A percentile compares a stretch with the other conserved stretches of the same genome.
Evolutionary conservation across 2,888 invertebrate genomes (phyloP).

Genomic region (Hydropsyche betteni): DNA sequence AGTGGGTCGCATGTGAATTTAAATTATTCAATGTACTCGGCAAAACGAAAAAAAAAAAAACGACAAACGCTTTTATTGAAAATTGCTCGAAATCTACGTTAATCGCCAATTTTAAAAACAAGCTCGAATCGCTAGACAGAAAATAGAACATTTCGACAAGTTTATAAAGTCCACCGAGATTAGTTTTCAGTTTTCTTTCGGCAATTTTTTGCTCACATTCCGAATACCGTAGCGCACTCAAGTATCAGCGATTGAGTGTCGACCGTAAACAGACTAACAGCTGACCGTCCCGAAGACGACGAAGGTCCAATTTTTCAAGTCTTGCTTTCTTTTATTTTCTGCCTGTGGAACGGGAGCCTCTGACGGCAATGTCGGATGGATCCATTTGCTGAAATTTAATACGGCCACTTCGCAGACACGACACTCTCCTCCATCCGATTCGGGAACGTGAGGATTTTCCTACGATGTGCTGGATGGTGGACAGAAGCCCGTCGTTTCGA

Average conservation of each 20-base stretch:
- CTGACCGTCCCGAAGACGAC: slow-evolving; percentile 22
- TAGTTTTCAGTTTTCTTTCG: not conserved
- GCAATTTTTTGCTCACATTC: not conserved
- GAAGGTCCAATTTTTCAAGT: slow-evolving; percentile 19
- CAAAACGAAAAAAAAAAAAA: too few relatives aligned
- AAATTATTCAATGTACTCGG: too few relatives aligned
- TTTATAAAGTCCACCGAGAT: not conserved
- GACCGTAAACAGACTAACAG: slow-evolving; percentile 16
- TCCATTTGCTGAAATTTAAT: slow-evolving; percentile 45
- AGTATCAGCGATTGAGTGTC: slow-evolving; percentile 12
- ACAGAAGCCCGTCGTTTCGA: too few relatives aligned
- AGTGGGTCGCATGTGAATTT: too few relatives aligned
- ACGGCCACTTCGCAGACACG: slow-evolving; percentile 24
- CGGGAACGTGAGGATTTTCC: too few relatives aligned
- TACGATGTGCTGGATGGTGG: too few relatives aligned
- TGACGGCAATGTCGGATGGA: slow-evolving; percentile 18
- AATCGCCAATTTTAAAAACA: too few relatives aligned
- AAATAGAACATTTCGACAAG: too few relatives aligned
- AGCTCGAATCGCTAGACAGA: too few relatives aligned
- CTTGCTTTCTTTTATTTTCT: slow-evolving; percentile 3
- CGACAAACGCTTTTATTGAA: too few relatives aligned
- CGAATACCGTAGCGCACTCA: not conserved
- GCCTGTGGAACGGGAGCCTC: not conserved
- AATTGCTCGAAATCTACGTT: too few relatives aligned
- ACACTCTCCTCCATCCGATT: too few relatives aligned